A percentile compares a stretch with the other conserved stretches of the same genome.
phyloP scores from a whole-genome alignment of 1,140 invertebrate species.

The Macrosteles quadrilineatus region DNA sequence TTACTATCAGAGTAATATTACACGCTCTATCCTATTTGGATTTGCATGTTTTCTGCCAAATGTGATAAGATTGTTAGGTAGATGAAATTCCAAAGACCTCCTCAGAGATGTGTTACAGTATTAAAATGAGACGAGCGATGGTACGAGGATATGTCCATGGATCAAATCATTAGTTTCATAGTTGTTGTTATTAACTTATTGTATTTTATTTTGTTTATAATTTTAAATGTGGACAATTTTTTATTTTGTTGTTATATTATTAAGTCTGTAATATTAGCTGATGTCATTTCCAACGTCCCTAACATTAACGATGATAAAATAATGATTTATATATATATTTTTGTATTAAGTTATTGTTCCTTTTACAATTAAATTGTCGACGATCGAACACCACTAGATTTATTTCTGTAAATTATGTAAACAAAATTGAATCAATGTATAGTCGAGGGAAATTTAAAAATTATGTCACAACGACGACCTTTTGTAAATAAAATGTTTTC shows the following conservation, averaged over 20 bases:
- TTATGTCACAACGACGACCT: background rate
- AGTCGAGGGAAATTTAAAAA: conserved; percentile 6
- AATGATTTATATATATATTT: too few relatives aligned
- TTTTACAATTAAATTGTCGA: conserved; percentile 1
- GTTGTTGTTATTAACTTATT: conserved; percentile 9
- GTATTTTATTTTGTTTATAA: conserved; percentile 14
- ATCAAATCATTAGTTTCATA: conserved; percentile 2
- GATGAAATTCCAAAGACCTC: conserved; percentile 5
- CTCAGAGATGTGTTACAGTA: background rate
- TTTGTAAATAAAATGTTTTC: conserved; percentile 21
- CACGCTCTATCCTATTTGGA: too few relatives aligned
- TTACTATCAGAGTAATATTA: too few relatives aligned
- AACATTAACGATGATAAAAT: too few relatives aligned
- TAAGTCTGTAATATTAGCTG: background rate
- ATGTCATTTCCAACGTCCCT: too few relatives aligned
- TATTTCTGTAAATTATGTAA: background rate
- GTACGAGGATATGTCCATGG: background rate
- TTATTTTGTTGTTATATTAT: background rate
- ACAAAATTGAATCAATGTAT: conserved; percentile 21
- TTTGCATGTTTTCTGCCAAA: too few relatives aligned
- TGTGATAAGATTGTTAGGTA: too few relatives aligned
- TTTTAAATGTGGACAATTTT: background rate
- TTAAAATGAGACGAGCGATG: background rate
- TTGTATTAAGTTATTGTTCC: conserved; percentile 5
- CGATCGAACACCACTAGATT: background rate